Evolutionary conservation across 2,888 invertebrate genomes (phyloP).

Genomic region (Peribatodes rhomboidaria): DNA sequence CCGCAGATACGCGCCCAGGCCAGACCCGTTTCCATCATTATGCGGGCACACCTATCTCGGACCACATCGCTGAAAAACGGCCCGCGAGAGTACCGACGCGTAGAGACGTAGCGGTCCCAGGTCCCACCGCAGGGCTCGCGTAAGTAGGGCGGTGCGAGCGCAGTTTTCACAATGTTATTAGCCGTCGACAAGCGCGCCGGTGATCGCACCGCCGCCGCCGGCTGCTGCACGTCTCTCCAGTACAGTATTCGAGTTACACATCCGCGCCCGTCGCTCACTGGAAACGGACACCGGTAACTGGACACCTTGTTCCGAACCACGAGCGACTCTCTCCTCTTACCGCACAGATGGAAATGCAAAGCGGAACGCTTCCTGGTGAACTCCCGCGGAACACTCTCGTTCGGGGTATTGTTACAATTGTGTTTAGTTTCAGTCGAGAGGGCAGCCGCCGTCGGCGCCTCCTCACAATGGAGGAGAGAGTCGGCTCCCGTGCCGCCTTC

Average conservation of each 20-base stretch:
- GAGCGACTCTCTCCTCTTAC: constrained; percentile 79
- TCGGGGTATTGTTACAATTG: constrained; percentile 70
- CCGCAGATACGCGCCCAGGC: constrained; percentile 55
- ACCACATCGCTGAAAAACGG: constrained; percentile 66
- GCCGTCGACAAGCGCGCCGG: constrained; percentile 42
- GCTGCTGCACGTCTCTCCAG: constrained; percentile 55
- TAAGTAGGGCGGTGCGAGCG: constrained; percentile 71
- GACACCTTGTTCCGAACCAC: constrained; percentile 69
- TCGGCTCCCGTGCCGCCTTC: constrained; percentile 69
- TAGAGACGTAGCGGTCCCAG: constrained; percentile 64
- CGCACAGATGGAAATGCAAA: constrained; percentile 76
- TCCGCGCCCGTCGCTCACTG: constrained; percentile 74
- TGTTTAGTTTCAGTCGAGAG: constrained; percentile 72
- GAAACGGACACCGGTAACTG: constrained; percentile 77
- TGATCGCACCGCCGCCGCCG: constrained; percentile 58
- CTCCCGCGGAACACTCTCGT: constrained; percentile 57
- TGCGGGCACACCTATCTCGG: constrained; percentile 58
- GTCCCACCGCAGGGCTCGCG: constrained; percentile 65
- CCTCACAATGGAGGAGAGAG: constrained; percentile 81
- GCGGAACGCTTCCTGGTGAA: constrained; percentile 82
- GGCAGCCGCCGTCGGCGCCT: constrained; percentile 67
- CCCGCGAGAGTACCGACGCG: constrained; percentile 52
- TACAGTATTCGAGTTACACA: constrained; percentile 74
- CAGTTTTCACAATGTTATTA: constrained; percentile 74
- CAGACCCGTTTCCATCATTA: constrained; percentile 61